Evolutionary conservation across 2,797 vertebrate genomes (phyloP).

Genomic region (Hydrophis major): DNA sequence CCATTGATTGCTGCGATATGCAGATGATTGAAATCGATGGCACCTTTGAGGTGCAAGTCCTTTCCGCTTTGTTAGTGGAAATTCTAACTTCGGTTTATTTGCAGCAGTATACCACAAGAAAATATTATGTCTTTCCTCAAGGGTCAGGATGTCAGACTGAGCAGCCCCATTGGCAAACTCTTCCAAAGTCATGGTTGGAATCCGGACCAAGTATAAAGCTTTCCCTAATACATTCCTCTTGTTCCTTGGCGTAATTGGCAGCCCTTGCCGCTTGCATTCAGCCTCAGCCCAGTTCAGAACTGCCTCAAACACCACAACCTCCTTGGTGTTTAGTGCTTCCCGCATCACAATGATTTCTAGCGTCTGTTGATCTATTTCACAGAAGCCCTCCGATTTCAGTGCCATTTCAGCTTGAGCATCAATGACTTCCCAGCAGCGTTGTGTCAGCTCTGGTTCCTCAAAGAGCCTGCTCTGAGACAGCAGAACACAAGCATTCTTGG

Average conservation of each 20-base stretch:
- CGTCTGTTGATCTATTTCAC: conserved; percentile 89
- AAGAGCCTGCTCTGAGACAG: conserved; percentile 96
- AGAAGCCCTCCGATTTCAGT: conserved; percentile 90
- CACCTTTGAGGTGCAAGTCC: conserved; percentile 86
- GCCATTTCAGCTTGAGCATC: conserved; percentile 97
- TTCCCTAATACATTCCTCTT: conserved; percentile 84
- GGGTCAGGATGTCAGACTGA: conserved; percentile 90
- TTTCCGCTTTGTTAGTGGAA: conserved; percentile 79
- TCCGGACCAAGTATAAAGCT: conserved; percentile 87
- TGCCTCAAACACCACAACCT: conserved; percentile 90
- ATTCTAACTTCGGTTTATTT: conserved; percentile 88
- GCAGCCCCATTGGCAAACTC: conserved; percentile 94
- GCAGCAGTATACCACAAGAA: conserved; percentile 98
- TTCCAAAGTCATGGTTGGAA: conserved; percentile 92
- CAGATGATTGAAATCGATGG: conserved; percentile 92
- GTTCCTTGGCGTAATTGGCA: conserved; percentile 77
- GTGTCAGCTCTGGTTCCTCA: conserved; percentile 92
- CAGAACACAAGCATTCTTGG: conserved; percentile 92
- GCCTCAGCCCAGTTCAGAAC: conserved; percentile 90
- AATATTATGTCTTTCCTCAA: conserved; percentile 91
- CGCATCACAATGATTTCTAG: conserved; percentile 89
- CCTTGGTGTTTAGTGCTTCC: conserved; percentile 92
- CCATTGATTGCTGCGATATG: conserved; percentile 98
- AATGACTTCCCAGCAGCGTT: conserved; percentile 98
- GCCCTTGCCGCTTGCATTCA: conserved; percentile 86